Percentiles rank a stretch among this genome's conserved stretches.
Evolutionary conservation across 2,888 invertebrate genomes (phyloP).

Genomic region (Drosophila recens): DNA sequence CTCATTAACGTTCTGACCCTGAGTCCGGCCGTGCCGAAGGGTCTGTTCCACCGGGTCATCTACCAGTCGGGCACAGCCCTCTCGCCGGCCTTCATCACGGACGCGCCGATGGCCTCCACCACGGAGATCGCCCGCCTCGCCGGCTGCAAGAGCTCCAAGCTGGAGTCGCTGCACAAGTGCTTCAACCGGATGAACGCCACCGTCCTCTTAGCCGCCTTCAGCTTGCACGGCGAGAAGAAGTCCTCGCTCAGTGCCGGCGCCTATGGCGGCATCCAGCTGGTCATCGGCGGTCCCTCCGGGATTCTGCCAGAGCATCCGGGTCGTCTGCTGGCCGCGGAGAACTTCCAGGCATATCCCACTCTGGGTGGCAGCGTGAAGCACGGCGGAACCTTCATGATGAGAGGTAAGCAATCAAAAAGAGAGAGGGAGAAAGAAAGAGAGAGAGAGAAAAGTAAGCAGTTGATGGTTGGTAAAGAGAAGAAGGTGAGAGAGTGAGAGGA

Average conservation of each 20-base stretch:
- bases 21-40: conserved; percentile 84
- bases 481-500: too few species aligned
- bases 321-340: conserved; percentile 76
- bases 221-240: conserved; percentile 75
- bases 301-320: conserved; percentile 83
- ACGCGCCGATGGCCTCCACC: conserved; percentile 82
- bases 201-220: conserved; percentile 84
- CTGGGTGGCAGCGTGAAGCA: conserved; percentile 86
- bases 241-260: conserved; percentile 62
- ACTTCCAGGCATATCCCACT: conserved; percentile 84
- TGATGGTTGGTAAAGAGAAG: too few species aligned
- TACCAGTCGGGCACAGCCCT: conserved; percentile 86
- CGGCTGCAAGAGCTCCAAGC: conserved; percentile 82
- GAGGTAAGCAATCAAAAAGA: conserved; percentile 81
- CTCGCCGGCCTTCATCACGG: conserved; percentile 86
- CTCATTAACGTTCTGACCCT: conserved; percentile 85
- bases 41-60: conserved; percentile 86
- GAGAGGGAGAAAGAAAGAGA: too few species aligned
- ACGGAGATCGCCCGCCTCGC: conserved; percentile 83
- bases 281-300: conserved; percentile 84
- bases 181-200: conserved; percentile 83
- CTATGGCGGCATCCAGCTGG: conserved; percentile 82
- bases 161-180: conserved; percentile 82
- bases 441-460: too few species aligned
- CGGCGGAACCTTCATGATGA: conserved; percentile 85